Conservation (phyloP, 2,113 vertebrate genomes). For the Sorex araneus region DNA sequence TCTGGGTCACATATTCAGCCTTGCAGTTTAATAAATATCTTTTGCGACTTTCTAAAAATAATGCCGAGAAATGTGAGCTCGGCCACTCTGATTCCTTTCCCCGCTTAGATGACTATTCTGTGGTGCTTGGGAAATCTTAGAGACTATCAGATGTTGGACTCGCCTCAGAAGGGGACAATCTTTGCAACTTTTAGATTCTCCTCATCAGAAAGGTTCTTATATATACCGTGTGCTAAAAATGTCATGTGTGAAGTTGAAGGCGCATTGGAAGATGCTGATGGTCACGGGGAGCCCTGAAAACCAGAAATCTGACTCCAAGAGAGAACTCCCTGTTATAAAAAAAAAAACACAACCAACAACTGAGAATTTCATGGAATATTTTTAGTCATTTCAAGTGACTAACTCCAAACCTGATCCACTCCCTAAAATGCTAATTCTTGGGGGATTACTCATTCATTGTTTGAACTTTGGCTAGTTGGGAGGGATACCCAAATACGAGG, state of each 20-base stretch:
- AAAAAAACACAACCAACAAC: too few relatives aligned
- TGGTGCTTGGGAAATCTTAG: background rate
- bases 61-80: constrained; percentile 21
- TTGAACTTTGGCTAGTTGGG: constrained; percentile 31
- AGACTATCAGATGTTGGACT: background rate
- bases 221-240: constrained; percentile 27
- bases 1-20: constrained; percentile 51
- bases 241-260: background rate
- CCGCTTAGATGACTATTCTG: background rate
- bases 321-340: constrained; percentile 30
- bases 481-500: background rate
- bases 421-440: constrained; percentile 77
- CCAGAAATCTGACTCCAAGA: constrained; percentile 19
- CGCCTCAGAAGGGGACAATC: too few relatives aligned
- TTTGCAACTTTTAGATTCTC: background rate
- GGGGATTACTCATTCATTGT: constrained; percentile 80
- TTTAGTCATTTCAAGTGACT: constrained; percentile 55
- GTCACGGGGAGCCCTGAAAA: constrained; percentile 33
- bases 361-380: constrained; percentile 62
- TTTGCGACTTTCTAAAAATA: constrained; percentile 46
- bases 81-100: background rate
- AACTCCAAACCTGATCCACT: constrained; percentile 75
- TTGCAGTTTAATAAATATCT: constrained; percentile 36
- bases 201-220: background rate
- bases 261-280: background rate